phyloP scores from a whole-genome alignment of 2,888 invertebrate genomes.

The Odontothrips loti region DNA sequence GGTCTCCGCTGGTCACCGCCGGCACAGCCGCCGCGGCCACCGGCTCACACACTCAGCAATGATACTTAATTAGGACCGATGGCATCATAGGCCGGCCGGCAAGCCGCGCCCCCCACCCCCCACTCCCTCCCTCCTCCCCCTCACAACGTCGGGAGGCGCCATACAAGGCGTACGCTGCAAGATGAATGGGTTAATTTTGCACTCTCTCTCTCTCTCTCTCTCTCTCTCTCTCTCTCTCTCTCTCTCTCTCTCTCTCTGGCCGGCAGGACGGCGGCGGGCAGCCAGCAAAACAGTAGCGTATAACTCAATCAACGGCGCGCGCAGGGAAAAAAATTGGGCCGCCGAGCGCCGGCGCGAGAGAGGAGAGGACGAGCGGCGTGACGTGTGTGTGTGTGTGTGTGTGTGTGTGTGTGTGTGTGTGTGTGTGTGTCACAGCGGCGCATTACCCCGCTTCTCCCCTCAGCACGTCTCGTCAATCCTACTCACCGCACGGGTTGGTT shows the following conservation, averaged over 20 bases:
- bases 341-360: not conserved
- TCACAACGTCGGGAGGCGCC: not conserved
- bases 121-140: not conserved
- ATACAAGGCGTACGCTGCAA: conserved; percentile 22
- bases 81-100: not conserved
- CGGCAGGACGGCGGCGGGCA: not conserved
- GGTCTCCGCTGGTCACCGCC: too few relatives aligned
- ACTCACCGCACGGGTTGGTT: too few relatives aligned
- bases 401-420: not conserved
- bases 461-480: too few relatives aligned
- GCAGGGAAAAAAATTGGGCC: conserved; percentile 2
- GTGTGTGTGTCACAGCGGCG: not conserved
- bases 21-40: not conserved
- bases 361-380: not conserved
- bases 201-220: not conserved
- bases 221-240: too few relatives aligned
- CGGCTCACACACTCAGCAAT: conserved; percentile 1
- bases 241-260: too few relatives aligned
- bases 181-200: conserved; percentile 25
- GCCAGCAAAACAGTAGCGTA: not conserved
- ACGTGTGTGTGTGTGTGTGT: not conserved
- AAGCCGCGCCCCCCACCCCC: not conserved
- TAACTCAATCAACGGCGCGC: conserved; percentile 12
- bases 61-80: conserved; percentile 23
- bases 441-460: not conserved